Base-by-base conservation (phyloP, 2,113 vertebrate genomes). In the Alosa alosa region DNA sequence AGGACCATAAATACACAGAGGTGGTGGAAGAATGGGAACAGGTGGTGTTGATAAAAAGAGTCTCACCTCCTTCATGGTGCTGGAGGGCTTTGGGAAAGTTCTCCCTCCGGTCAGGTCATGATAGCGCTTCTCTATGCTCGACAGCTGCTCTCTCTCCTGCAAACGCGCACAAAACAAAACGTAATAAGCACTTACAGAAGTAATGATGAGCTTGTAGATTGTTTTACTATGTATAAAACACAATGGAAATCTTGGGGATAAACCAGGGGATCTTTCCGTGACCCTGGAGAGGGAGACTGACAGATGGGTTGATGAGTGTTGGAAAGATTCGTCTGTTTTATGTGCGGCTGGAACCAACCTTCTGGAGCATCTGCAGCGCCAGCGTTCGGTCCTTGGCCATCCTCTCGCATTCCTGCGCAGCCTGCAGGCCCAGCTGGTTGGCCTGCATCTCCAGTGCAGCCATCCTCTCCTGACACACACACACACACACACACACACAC, bases 141-240 rank as follows among this genome's bases (percentile, higher is more conserved):
- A 75, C 46, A 99, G 91, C 83, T 94, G 95, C 90, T 99, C 98
- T 87, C 98, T 98, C 91, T 99, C 98, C 97, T 99, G 88, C 8
- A 83, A 55, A 81, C 31, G 25, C 41, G 4, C 22, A 64, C 81
- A 11, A 50, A 82, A 55, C n/a, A 78, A 0, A 68, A 20, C 39
- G 7, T 64, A 25, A n/a, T 15, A 31, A 22, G n/a, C 49, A 17
- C 20, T 31, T 10, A 20, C 0, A 78, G 20, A 85, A 36, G 25
- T 39, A 15, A 4, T 13, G 46, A 17, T 5, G 31, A 22, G 18
- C 17, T 13, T 20, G 31, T 52, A 4, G 36, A 39, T 18, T 39
- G 4, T 78, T 18, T 39, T 11, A 15, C 72, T 36, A 41, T 15
- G 31, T 25, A 36, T 31, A 31, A 72, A 39, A 78, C 36, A 78